Percentiles rank a stretch among this genome's conserved stretches.
Evolutionary conservation across 2,113 vertebrate species (phyloP).

Genomic region (Tragelaphus scriptus): DNA sequence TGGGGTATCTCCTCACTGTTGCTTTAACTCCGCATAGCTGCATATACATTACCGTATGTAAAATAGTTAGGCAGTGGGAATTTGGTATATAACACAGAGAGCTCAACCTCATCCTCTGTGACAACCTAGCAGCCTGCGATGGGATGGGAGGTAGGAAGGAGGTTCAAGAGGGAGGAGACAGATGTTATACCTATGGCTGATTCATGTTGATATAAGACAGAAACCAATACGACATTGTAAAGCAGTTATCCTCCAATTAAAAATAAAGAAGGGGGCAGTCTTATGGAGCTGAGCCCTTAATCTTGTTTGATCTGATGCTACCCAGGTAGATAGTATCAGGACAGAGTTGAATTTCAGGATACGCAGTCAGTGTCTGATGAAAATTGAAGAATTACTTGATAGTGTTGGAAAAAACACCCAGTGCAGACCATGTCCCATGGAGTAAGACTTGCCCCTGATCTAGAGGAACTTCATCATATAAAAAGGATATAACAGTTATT

Average conservation of each 20-base stretch:
- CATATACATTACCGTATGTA: not conserved
- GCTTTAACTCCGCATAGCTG: rapidly evolving
- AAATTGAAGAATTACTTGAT: not conserved
- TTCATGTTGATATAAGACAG: not conserved
- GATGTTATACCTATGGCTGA: not conserved
- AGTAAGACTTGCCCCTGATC: not conserved
- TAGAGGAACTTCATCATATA: not conserved
- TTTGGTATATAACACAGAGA: not conserved
- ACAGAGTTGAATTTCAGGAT: not conserved
- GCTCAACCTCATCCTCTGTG: not conserved
- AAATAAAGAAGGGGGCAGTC: not conserved
- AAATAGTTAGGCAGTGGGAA: not conserved
- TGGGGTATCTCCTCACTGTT: not conserved
- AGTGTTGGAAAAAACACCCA: not conserved
- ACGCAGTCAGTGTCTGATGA: not conserved
- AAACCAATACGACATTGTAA: not conserved
- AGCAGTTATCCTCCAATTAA: not conserved
- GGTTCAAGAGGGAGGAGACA: not conserved
- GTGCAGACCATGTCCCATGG: not conserved
- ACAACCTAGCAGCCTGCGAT: not conserved
- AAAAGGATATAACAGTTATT: not conserved
- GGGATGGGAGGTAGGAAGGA: not conserved
- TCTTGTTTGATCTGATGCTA: not conserved
- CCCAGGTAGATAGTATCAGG: not conserved
- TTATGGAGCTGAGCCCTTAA: not conserved